A percentile compares a stretch with the other conserved stretches of the same genome.
Conservation (phyloP, 2,888 invertebrate genomes). For the Antitype chi region DNA sequence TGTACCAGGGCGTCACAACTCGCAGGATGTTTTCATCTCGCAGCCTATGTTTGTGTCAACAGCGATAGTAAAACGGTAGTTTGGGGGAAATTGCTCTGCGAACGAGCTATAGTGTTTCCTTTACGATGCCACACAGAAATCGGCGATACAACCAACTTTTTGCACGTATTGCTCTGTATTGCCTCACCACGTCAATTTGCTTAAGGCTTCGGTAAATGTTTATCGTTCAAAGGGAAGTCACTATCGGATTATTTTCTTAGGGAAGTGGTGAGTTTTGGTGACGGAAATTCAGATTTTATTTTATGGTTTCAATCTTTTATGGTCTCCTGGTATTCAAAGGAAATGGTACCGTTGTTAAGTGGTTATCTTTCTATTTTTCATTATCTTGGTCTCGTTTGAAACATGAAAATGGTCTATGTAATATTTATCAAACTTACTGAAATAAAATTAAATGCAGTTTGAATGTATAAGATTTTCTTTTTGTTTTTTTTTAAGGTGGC, state of each 20-base stretch:
- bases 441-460: conserved; percentile 8
- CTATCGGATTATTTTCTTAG: conserved; percentile 43
- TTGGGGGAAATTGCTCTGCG: conserved; percentile 65
- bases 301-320: conserved; percentile 39
- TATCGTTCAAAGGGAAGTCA: conserved; percentile 35
- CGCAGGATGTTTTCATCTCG: conserved; percentile 82
- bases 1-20: conserved; percentile 61
- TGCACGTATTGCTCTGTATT: conserved; percentile 44
- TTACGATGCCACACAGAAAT: conserved; percentile 54
- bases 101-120: conserved; percentile 61
- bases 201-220: conserved; percentile 55
- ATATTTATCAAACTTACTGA: not conserved
- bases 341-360: not conserved
- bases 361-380: not conserved
- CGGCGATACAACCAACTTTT: conserved; percentile 53
- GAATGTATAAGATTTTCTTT: not conserved
- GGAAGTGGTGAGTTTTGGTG: conserved; percentile 37
- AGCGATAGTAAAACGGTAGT: conserved; percentile 68
- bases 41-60: conserved; percentile 82
- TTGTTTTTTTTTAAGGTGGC: not conserved
- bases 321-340: conserved; percentile 33
- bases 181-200: conserved; percentile 43
- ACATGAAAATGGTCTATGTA: not conserved
- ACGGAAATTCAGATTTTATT: conserved; percentile 37
- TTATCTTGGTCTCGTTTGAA: not conserved